Conservation (phyloP, 2,797 vertebrate species). For the Macrochelys suwanniensis region DNA sequence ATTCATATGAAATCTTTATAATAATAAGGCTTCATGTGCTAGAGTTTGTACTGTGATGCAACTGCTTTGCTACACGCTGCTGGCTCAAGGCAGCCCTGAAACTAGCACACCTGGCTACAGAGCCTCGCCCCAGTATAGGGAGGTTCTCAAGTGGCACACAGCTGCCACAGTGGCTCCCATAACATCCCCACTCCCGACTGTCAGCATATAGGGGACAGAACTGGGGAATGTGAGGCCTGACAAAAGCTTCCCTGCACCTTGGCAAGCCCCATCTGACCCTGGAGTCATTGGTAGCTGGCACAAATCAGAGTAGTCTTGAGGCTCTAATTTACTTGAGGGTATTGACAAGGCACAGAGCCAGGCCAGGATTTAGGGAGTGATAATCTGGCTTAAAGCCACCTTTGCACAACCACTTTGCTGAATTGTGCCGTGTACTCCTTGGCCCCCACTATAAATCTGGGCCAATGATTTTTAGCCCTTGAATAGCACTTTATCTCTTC, state of each 20-base stretch:
- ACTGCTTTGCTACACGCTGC: neutral
- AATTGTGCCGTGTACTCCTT: neutral
- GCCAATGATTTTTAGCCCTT: neutral
- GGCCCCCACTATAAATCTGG: neutral
- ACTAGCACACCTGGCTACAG: neutral
- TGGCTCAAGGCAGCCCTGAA: neutral
- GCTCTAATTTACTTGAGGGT: neutral
- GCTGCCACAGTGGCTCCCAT: neutral
- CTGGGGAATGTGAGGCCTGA: neutral
- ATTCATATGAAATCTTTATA: neutral
- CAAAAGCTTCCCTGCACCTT: neutral
- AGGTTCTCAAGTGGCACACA: neutral
- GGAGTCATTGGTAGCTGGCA: neutral
- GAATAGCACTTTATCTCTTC: neutral
- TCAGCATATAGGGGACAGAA: neutral
- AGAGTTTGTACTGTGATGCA: neutral
- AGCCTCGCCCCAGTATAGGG: neutral
- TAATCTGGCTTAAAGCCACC: neutral
- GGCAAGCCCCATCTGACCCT: neutral
- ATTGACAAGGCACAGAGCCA: rapidly evolving
- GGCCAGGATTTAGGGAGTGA: neutral
- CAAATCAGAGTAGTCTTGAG: neutral
- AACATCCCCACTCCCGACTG: neutral
- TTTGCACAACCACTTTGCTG: neutral
- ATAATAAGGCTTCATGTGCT: neutral